Conservation (phyloP, 2,113 vertebrate species). For the Fregata magnificens region DNA sequence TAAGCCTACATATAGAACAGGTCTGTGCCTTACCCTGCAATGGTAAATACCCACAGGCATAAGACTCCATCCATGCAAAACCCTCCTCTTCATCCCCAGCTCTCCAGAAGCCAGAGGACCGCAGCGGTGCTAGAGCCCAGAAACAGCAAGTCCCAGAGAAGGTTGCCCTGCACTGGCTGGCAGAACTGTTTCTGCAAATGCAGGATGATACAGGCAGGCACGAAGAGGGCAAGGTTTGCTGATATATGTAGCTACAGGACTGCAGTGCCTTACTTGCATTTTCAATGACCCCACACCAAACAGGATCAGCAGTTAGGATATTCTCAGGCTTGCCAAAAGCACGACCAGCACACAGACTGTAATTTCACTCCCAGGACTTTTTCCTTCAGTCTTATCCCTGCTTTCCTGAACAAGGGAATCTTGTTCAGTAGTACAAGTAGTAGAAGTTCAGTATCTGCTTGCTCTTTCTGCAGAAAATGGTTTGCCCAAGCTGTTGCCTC, state of each 20-base stretch:
- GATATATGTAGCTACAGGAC: neutral
- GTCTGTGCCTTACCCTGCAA: neutral
- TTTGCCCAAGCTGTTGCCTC: neutral
- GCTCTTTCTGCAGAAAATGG: neutral
- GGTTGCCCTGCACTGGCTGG: neutral
- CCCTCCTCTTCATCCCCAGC: neutral
- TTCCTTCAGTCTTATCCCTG: neutral
- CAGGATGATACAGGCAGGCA: neutral
- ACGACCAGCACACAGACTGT: neutral
- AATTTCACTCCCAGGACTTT: neutral
- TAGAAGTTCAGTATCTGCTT: accelerated
- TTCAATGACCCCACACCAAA: neutral
- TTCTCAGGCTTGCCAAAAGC: neutral
- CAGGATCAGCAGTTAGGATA: neutral
- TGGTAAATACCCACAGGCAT: neutral
- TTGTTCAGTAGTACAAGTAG: too few relatives aligned
- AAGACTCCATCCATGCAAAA: neutral
- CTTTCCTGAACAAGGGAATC: neutral
- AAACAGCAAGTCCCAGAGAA: neutral
- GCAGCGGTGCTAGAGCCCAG: neutral
- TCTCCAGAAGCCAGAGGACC: neutral
- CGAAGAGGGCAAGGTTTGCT: neutral
- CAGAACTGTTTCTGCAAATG: neutral
- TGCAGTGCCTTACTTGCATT: neutral
- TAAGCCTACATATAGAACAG: neutral